Percentiles rank a stretch among this genome's conserved stretches.
These are phyloP conservation scores for Therioaphis trifolii DNA, from an alignment of 2,888 invertebrate genomes.

Conservation along the genomic window DNA sequence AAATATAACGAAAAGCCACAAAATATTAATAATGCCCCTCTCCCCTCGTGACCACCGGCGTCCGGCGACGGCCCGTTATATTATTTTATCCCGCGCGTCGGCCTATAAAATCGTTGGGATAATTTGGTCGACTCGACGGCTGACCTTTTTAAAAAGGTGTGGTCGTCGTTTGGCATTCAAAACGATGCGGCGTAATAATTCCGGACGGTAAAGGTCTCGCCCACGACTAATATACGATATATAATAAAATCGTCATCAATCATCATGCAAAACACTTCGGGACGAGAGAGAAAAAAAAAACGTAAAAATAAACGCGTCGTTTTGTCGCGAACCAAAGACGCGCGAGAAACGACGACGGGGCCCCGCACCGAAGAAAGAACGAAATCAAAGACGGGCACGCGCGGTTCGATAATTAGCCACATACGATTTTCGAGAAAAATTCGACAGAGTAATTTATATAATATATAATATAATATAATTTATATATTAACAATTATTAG, in stretches of 20 bases:
- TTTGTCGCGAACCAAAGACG: not conserved
- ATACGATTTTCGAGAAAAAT: too few relatives aligned
- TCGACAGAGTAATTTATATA: too few relatives aligned
- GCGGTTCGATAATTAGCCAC: too few relatives aligned
- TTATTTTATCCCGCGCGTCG: constrained; percentile 4
- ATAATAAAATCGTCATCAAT: constrained; percentile 25
- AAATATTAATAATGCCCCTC: not conserved
- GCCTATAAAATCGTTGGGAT: constrained; percentile 41
- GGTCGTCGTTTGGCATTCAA: constrained; percentile 60
- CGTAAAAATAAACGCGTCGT: not conserved
- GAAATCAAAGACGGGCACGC: too few relatives aligned
- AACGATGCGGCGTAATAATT: constrained; percentile 33
- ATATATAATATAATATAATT: too few relatives aligned
- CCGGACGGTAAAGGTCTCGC: constrained; percentile 49
- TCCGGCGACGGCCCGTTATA: not conserved
- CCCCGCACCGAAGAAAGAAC: too few relatives aligned
- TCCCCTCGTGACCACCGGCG: too few relatives aligned
- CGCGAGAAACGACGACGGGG: too few relatives aligned
- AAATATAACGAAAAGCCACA: constrained; percentile 4
- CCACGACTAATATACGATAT: constrained; percentile 37
- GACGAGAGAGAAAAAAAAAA: not conserved
- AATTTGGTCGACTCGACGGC: constrained; percentile 6
- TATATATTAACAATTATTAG: too few relatives aligned
- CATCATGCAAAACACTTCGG: not conserved
- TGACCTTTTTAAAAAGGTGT: constrained; percentile 62